phyloP scores from a whole-genome alignment of 2,797 vertebrate species.

The Rousettus madagascariensis region DNA sequence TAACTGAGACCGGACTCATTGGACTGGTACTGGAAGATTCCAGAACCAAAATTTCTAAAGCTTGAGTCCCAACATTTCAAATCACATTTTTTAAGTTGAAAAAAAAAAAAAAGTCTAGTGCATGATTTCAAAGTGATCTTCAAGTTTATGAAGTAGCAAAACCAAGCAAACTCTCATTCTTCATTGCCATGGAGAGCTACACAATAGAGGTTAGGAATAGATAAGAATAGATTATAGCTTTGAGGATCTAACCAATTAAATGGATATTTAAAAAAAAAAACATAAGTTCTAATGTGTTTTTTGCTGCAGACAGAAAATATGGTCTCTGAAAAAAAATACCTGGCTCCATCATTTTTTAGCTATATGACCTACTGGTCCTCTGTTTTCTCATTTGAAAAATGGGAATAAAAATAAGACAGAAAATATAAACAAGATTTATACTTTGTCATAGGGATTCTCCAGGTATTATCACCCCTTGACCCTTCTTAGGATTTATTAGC shows the following conservation, averaged over 20 bases:
- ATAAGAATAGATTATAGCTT: neutral
- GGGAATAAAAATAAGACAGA: neutral
- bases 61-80: neutral
- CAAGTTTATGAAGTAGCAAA: neutral
- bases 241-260: neutral
- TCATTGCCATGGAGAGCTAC: neutral
- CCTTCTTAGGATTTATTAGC: neutral
- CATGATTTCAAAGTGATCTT: neutral
- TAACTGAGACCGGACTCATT: neutral
- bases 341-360: neutral
- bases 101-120: neutral
- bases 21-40: neutral
- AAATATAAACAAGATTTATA: neutral
- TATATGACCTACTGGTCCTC: neutral
- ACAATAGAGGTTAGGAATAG: neutral
- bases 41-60: neutral
- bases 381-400: constrained; percentile 13
- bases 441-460: neutral
- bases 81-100: neutral
- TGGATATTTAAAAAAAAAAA: neutral
- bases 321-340: neutral
- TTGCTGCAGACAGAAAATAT: neutral
- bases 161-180: neutral
- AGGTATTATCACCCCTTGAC: neutral
- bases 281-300: neutral